Evolutionary conservation across 2,797 vertebrate genomes (phyloP), one percentile per base, ranked within the genome.

Genomic region (Podarcis lilfordi): DNA sequence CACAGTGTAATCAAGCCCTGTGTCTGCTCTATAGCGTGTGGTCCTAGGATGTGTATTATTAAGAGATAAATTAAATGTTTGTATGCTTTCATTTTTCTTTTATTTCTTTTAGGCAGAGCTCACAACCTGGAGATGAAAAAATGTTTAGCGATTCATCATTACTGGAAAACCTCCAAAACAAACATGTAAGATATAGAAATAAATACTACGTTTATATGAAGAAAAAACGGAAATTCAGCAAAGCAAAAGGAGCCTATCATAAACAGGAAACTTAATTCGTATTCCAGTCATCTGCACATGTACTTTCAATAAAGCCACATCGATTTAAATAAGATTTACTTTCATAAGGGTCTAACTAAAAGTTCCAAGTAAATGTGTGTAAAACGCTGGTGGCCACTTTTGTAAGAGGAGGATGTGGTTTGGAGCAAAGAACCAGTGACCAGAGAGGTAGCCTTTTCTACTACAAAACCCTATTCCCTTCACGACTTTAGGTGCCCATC

Each of bases 151-250:
- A 99, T 89, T 94, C 97, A 7, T 98, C 98, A 72, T 97, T 99
- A 96, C 96, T 99, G 96, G 98, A 99, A 97, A 99, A 99, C 95
- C 98, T 99, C 95, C 98, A 99, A 95, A 98, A 96, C 95, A 98
- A 98, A 97, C 99, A 99, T 94, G 99, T 99, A 98, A 98, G 98
- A 71, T 7, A 27, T 5, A 86, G 61, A 84, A 92, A 72, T 2
- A 82, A 64, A 75, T 89, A 32, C 3, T 10, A 19, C 19, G 80
- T 0, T 80, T 91, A 59, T 29, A 0, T 82, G 82, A 84, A 81
- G 68, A 85, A 15, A 83, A 55, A 72, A 8, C 0, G 1, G 76
- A 64, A 21, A 5, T 90, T 89, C 68, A 45, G 0, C 64, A 89
- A 84, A 40, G 61, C 11, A 72, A 68, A 86, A 84, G 77, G 11